A percentile compares a stretch with the other conserved stretches of the same genome.
These are phyloP conservation scores for Magallana gigas DNA, from an alignment of 1,140 invertebrate genomes.

Conservation along the genomic window DNA sequence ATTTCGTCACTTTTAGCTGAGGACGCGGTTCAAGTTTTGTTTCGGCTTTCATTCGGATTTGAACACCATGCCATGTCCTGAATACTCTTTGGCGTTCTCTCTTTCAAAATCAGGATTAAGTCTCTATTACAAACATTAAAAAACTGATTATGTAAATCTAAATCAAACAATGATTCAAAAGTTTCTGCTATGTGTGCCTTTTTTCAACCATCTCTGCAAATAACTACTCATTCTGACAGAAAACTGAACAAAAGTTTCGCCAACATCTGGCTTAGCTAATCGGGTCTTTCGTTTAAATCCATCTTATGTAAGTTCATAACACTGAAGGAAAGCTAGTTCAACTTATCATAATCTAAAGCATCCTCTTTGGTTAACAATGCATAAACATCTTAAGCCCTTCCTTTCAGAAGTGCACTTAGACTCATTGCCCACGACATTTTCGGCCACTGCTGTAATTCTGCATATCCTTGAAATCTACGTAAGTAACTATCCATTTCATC, in stretches of 20 bases:
- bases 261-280: conserved; percentile 39
- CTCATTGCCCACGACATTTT: conserved; percentile 35
- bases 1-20: neutral
- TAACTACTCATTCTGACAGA: conserved; percentile 45
- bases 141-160: conserved; percentile 48
- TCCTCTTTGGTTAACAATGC: conserved; percentile 45
- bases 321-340: conserved; percentile 52
- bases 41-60: conserved; percentile 27
- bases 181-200: conserved; percentile 32
- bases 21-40: neutral
- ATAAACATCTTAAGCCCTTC: conserved; percentile 34
- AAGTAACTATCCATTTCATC: conserved; percentile 54
- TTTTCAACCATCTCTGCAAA: conserved; percentile 44
- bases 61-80: no score
- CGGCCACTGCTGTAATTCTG: conserved; percentile 23
- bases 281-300: conserved; percentile 49
- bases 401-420: conserved; percentile 47
- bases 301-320: conserved; percentile 58
- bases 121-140: conserved; percentile 46
- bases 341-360: conserved; percentile 47
- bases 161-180: conserved; percentile 39
- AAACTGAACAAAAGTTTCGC: conserved; percentile 55
- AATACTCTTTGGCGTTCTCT: conserved; percentile 7
- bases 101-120: conserved; percentile 12
- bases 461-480: conserved; percentile 49